phyloP scores from a whole-genome alignment of 2,113 vertebrate species.

The Dipodomys spectabilis region DNA sequence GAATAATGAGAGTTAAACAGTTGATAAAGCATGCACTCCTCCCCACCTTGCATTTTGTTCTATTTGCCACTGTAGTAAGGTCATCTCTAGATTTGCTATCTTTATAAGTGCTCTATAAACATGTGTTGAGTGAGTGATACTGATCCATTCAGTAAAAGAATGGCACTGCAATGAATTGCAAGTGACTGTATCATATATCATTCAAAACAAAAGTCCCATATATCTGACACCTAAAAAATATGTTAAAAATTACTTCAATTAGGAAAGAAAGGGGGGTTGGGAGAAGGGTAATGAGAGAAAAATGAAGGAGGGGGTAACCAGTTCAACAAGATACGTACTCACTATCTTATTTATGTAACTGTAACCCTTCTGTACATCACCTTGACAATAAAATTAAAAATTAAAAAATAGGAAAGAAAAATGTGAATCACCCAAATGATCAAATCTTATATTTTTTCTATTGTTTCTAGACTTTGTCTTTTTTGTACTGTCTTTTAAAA shows the following conservation, averaged over 20 bases:
- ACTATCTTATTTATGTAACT: no score
- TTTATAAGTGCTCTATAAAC: not conserved
- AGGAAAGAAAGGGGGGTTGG: no score
- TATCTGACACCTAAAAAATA: no score
- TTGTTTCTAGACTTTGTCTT: slow-evolving; percentile 28
- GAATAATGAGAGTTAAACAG: not conserved
- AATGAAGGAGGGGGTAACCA: no score
- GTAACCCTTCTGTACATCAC: no score
- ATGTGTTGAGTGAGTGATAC: slow-evolving; percentile 18
- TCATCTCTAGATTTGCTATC: not conserved
- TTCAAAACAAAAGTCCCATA: slow-evolving; percentile 12
- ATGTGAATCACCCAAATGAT: not conserved
- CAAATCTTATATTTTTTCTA: not conserved
- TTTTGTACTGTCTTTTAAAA: not conserved
- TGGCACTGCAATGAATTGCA: not conserved
- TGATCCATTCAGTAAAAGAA: slow-evolving; percentile 1
- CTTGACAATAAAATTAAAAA: no score
- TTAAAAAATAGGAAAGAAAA: no score
- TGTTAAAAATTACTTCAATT: no score
- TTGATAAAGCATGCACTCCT: not conserved
- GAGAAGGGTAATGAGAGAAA: no score
- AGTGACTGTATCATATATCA: not conserved
- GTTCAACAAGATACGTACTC: no score
- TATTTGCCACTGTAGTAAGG: not conserved
- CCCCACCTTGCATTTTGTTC: not conserved